Percentiles rank a stretch among this genome's conserved stretches.
Conservation (phyloP, 2,888 invertebrate genomes). For the Osmoderma eremita region DNA sequence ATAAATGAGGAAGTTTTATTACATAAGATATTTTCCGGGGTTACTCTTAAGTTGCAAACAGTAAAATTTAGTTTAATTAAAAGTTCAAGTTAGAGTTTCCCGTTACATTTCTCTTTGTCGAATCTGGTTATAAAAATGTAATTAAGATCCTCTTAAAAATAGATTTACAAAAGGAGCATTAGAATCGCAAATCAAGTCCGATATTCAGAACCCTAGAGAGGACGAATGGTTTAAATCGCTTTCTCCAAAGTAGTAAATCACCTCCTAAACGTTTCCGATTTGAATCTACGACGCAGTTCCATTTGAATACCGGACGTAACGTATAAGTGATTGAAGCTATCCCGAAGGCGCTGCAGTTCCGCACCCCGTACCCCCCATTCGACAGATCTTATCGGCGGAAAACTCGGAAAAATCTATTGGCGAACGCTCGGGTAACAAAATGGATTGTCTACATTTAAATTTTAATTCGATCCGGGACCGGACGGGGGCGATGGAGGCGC, state of each 20-base stretch:
- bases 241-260: constrained; percentile 52
- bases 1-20: too few relatives aligned
- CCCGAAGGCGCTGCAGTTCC: constrained; percentile 46
- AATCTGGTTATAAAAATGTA: too few relatives aligned
- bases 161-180: too few relatives aligned
- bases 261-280: constrained; percentile 56
- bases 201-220: too few relatives aligned
- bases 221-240: too few relatives aligned
- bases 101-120: too few relatives aligned
- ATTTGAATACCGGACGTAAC: constrained; percentile 65
- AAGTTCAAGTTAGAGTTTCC: too few relatives aligned
- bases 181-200: too few relatives aligned
- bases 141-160: too few relatives aligned
- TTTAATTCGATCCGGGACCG: constrained; percentile 57
- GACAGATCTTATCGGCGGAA: constrained; percentile 56
- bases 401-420: constrained; percentile 62
- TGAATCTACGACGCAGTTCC: constrained; percentile 61
- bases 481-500: constrained; percentile 34
- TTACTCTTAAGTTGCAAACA: too few relatives aligned
- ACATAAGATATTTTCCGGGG: too few relatives aligned
- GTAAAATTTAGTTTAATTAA: too few relatives aligned
- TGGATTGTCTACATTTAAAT: constrained; percentile 63
- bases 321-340: constrained; percentile 60
- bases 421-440: constrained; percentile 62
- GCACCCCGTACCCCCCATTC: not conserved